phyloP scores from a whole-genome alignment of 2,113 vertebrate genomes.

The Cynopterus brachyotis region DNA sequence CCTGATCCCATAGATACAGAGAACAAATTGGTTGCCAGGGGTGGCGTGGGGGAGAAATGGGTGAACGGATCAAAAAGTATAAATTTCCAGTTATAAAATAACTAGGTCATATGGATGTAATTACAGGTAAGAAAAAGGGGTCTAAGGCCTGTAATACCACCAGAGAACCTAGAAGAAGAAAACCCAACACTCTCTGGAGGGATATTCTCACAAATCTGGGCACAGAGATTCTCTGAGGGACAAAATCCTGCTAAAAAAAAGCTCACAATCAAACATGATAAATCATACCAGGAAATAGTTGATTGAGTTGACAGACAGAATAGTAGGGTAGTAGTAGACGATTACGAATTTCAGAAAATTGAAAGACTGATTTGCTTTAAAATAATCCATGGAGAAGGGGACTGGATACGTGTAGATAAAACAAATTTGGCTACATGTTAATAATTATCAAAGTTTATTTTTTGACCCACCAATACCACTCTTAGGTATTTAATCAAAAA shows the following conservation, averaged over 20 bases:
- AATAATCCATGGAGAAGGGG: neutral
- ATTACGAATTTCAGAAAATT: neutral
- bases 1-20: neutral
- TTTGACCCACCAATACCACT: neutral
- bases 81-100: neutral
- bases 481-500: neutral
- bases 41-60: neutral
- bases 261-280: neutral
- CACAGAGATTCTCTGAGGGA: neutral
- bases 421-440: neutral
- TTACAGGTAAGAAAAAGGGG: too few species aligned
- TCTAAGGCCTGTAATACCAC: neutral
- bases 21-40: neutral
- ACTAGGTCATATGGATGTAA: neutral
- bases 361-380: neutral
- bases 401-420: neutral
- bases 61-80: neutral
- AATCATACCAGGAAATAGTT: neutral
- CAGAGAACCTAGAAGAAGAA: conserved; percentile 15
- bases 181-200: neutral
- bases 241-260: neutral
- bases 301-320: neutral
- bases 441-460: neutral
- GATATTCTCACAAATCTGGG: neutral
- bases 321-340: neutral